Evolutionary conservation across 2,797 vertebrate species (phyloP).

Genomic region (Melanotaenia parkinsoni): DNA sequence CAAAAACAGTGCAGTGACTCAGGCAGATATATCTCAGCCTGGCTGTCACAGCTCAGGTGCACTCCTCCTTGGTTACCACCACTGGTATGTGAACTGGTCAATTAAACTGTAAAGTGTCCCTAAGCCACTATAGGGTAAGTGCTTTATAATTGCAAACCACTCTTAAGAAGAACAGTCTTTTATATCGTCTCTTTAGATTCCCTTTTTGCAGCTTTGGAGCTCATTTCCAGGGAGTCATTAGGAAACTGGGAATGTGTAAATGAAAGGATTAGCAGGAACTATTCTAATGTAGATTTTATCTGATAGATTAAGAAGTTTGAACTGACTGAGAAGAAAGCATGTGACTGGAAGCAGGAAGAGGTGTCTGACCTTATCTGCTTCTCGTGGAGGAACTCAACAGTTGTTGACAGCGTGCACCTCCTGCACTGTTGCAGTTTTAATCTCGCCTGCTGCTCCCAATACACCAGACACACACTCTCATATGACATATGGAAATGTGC

Average conservation of each 20-base stretch:
- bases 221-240: neutral
- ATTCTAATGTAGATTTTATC: constrained; percentile 34
- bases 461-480: constrained; percentile 22
- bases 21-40: neutral
- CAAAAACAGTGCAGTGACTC: too few relatives aligned
- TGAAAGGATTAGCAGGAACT: constrained; percentile 9
- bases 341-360: constrained; percentile 14
- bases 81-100: neutral
- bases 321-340: constrained; percentile 18
- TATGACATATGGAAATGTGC: constrained; percentile 56
- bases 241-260: constrained; percentile 5
- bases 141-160: neutral
- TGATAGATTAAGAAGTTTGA: constrained; percentile 16
- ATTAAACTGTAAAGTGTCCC: neutral
- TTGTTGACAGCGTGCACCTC: constrained; percentile 42
- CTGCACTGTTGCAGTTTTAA: constrained; percentile 24
- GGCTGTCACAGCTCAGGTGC: neutral
- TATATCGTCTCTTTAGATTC: neutral
- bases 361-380: constrained; percentile 40
- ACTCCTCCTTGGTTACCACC: neutral
- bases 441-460: constrained; percentile 54
- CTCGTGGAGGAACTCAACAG: constrained; percentile 23
- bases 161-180: neutral
- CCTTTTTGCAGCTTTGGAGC: neutral
- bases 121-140: neutral